Evolutionary conservation across 2,888 invertebrate species (phyloP).

Genomic region (Ischnus inquisitorius): DNA sequence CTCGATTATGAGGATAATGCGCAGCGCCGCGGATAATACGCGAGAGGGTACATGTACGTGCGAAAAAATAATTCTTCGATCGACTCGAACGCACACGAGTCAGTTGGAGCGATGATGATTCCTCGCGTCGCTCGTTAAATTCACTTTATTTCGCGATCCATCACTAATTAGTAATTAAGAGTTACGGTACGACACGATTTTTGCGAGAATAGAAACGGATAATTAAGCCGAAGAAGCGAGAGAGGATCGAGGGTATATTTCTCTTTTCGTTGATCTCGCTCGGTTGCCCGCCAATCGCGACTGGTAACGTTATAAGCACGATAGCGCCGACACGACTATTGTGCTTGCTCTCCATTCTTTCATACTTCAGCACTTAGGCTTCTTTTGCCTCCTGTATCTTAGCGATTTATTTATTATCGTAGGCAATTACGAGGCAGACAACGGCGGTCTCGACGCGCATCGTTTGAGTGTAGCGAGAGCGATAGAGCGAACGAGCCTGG

Average conservation of each 20-base stretch:
- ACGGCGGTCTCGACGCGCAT: conserved; percentile 1
- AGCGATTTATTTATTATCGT: conserved; percentile 50
- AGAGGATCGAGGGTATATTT: neutral
- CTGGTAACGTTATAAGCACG: neutral
- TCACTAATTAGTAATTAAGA: conserved; percentile 68
- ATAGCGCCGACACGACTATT: conserved; percentile 16
- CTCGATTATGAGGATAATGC: neutral
- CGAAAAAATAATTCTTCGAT: conserved; percentile 34
- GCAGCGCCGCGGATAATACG: neutral
- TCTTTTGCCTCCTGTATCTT: conserved; percentile 2
- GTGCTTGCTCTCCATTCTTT: conserved; percentile 40
- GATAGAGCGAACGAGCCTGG: neutral
- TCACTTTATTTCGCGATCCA: conserved; percentile 60
- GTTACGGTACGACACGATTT: conserved; percentile 64
- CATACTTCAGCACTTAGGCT: conserved; percentile 4
- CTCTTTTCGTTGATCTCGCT: conserved; percentile 6
- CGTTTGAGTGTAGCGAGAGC: neutral
- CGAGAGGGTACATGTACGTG: neutral
- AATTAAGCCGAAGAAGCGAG: conserved; percentile 46
- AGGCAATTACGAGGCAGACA: conserved; percentile 30
- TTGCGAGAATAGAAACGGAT: conserved; percentile 42
- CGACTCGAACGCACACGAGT: conserved; percentile 13
- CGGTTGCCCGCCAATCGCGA: neutral
- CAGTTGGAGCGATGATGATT: conserved; percentile 7
- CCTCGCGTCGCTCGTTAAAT: conserved; percentile 63